A percentile compares a stretch with the other conserved stretches of the same genome.
phyloP scores from a whole-genome alignment of 2,113 vertebrate genomes.

The Psettodes erumei region DNA sequence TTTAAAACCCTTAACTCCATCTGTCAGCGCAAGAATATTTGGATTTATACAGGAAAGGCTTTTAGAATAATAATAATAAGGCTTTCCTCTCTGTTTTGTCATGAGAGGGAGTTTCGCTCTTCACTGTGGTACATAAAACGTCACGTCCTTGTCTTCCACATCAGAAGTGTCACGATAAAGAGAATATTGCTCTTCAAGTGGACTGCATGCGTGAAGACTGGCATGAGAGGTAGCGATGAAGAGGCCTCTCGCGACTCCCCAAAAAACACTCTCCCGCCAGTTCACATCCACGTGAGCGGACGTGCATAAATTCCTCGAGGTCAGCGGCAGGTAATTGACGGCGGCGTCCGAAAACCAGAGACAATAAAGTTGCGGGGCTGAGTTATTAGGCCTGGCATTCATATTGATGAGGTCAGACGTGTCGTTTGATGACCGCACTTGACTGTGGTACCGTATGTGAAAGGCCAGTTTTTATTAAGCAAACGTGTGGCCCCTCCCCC shows the following conservation, averaged over 20 bases:
- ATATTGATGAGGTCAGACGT: conserved; percentile 59
- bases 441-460: conserved; percentile 51
- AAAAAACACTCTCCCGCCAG: too few relatives aligned
- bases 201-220: not conserved
- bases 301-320: not conserved
- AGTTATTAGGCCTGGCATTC: conserved; percentile 37
- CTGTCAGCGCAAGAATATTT: too few relatives aligned
- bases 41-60: too few relatives aligned
- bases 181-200: conserved; percentile 9
- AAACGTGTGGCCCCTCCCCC: too few relatives aligned
- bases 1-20: too few relatives aligned
- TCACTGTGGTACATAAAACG: not conserved
- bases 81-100: not conserved
- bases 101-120: not conserved
- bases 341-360: not conserved
- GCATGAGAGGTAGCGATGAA: not conserved
- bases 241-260: too few relatives aligned
- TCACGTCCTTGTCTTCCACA: not conserved
- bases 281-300: too few relatives aligned
- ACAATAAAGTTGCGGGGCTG: conserved; percentile 14
- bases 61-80: too few relatives aligned
- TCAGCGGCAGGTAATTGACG: not conserved
- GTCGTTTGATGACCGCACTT: conserved; percentile 52
- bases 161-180: conserved; percentile 9
- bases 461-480: conserved; percentile 52